Evolutionary conservation across 2,113 vertebrate genomes (phyloP), one percentile per base, ranked within the genome.

Genomic region (Brachypodius melanocephalos): DNA sequence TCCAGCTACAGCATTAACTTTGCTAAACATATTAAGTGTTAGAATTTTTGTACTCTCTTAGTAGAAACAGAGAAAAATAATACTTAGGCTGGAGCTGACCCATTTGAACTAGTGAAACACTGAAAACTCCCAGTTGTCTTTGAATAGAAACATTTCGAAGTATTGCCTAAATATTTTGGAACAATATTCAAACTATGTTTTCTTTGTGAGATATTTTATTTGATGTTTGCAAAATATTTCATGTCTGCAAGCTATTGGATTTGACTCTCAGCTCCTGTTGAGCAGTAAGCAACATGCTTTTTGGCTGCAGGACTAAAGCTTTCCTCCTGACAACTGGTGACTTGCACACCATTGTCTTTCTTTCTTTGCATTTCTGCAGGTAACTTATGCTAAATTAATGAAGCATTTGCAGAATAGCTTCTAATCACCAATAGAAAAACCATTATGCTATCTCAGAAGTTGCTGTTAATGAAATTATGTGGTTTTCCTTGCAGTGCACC

Each of bases 11-110:
- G 90, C 55, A 88, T n/a, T 89, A 59, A 58, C 46, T 93, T 95
- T 69, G 38, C 77, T 94, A 94, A 91, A 96, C 59, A 29, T 91
- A 95, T 91, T 85, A 95, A 93, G 71, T 88, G 78, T 46, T 90
- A 83, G 67, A 85, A 67, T 73, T 85, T 85, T 90, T 94, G 28
- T 93, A 55, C 26, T 94, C 46, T 90, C 40, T 83, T 83, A 36
- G 63, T 84, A 80, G 67, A 87, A 88, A 84, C 49, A 89, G 88
- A 88, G 78, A 88, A 94, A 95, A 93, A 79, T 63, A 91, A 91
- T 67, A 63, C 67, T 96, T 68, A 15, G 3, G 14, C 45, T 77
- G 63, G 61, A 83, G 59, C 55, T 42, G 57, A 59, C 74, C 84
- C 13, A 3, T 61, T 73, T n/a, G 91, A 92, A 16, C 51, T 76